phyloP scores from a whole-genome alignment of 2,888 invertebrate species.

The Leucoptera coffeella region DNA sequence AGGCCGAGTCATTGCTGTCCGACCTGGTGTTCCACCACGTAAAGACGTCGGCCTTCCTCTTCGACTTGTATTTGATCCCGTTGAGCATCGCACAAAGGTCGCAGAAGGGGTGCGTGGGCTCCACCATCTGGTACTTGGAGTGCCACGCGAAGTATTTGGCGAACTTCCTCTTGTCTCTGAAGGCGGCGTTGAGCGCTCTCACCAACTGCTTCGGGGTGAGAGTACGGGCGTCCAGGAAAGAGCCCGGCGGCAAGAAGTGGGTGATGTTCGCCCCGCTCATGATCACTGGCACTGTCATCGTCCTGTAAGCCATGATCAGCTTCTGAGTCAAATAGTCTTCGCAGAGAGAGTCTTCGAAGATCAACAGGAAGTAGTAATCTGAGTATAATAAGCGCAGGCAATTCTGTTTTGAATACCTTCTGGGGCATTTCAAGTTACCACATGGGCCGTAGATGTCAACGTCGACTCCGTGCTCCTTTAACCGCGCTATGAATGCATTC shows the following conservation, averaged over 20 bases:
- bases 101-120: conserved; percentile 1
- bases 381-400: neutral
- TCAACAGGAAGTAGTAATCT: conserved; percentile 1
- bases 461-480: neutral
- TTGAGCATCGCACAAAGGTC: neutral
- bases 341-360: conserved; percentile 1
- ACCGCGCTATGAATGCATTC: neutral
- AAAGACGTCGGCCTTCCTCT: neutral
- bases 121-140: neutral
- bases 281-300: conserved; percentile 1
- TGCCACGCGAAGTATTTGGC: neutral
- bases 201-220: neutral
- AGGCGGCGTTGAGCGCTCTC: neutral
- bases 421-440: neutral
- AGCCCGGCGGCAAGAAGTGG: conserved; percentile 1
- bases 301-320: neutral
- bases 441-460: conserved; percentile 1
- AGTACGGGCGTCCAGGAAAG: conserved; percentile 1
- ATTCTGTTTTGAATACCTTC: neutral
- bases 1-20: neutral
- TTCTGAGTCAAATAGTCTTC: conserved; percentile 2
- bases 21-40: conserved; percentile 1
- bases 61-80: too few relatives aligned
- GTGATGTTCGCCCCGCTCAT: neutral
- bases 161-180: neutral